Base-by-base conservation (phyloP, 1,140 invertebrate species). In the Philotrypesis tridentata region DNA sequence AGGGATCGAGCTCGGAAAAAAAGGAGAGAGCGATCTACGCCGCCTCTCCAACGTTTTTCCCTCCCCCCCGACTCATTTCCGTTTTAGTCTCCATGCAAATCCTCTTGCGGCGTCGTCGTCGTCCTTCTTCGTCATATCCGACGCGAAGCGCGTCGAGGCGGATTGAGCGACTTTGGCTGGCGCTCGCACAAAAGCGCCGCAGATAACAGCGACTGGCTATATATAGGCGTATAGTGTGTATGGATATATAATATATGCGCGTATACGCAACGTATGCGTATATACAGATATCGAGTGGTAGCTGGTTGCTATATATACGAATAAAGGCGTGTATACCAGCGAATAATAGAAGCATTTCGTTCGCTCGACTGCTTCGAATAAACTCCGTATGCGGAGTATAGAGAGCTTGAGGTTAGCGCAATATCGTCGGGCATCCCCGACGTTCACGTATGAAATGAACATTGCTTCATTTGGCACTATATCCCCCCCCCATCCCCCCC, bases 51-150 rank as follows among this genome's bases (percentile, higher is more conserved):
- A 73, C 70, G 67, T 74, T 75, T 74, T 81, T 74, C 29, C 40
- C 79, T 43, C 27, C 68, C 29, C 40, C 79, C 63, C 27, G 79
- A 80, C 79, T 80, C 79, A 80, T 80, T 80, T 75, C 79, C 79
- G 79, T 75, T 75, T 60, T 68, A 55, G 61, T 78, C 81, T 73
- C 75, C 81, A 78, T 78, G 81, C 81, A 82, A 82, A 82, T 82
- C 81, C 81, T 82, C 81, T 82, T 82, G 78, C 33, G 74, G 6
- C 29, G 23, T 2, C 43, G 48, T 63, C 21, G 27, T 43, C 17
- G 14, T 55, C 25, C 29, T n/a, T 17, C 68, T 12, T 8, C 31
- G 2, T 8, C 31, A 37, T 8, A 9, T 17, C 33, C n/a, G n/a
- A n/a, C n/a, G n/a, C 27, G 27, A 48, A n/a, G n/a, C n/a, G n/a